phyloP scores from a whole-genome alignment of 2,888 invertebrate species.

The Antheraea yamamai region DNA sequence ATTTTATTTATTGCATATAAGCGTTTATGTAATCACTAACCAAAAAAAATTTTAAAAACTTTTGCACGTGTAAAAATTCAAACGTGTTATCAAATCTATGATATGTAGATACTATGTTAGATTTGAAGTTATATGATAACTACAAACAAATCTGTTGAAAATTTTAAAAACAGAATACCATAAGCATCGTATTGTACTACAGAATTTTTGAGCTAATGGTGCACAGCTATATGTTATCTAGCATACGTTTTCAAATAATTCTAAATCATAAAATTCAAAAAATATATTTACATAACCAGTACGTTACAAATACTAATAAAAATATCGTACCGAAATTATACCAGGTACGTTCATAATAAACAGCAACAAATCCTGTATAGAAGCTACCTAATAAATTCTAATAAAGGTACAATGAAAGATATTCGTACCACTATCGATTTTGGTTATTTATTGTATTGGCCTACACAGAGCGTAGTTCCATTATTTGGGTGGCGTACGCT shows the following conservation, averaged over 20 bases:
- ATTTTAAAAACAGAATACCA: neutral
- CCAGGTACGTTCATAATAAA: neutral
- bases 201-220: neutral
- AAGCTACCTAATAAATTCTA: constrained; percentile 14
- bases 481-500: neutral
- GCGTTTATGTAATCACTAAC: constrained; percentile 50
- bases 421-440: constrained; percentile 2
- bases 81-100: neutral
- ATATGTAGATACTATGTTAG: neutral
- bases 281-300: neutral
- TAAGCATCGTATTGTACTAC: no score
- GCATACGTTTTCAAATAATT: neutral
- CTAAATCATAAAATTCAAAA: no score
- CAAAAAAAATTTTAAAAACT: constrained; percentile 41
- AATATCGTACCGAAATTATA: neutral
- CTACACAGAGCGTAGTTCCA: neutral
- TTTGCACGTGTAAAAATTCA: constrained; percentile 27
- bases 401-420: constrained; percentile 10
- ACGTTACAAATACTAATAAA: constrained; percentile 11
- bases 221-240: neutral
- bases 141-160: neutral
- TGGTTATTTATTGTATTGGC: neutral
- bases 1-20: constrained; percentile 56
- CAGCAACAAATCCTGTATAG: neutral
- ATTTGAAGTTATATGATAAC: neutral